Evolutionary conservation across 1,140 invertebrate species (phyloP).

Genomic region (Trichonephila clavipes): DNA sequence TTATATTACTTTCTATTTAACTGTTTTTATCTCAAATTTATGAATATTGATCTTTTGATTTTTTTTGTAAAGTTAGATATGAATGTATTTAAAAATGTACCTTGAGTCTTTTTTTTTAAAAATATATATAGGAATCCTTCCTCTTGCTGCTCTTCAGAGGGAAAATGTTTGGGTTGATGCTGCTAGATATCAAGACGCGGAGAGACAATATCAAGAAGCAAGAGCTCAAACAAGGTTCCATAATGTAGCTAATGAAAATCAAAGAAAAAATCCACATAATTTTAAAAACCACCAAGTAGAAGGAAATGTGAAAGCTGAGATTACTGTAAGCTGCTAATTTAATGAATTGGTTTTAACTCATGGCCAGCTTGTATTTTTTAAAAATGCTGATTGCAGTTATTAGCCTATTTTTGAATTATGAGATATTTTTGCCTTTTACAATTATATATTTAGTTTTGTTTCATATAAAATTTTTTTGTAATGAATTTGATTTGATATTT

Average conservation of each 20-base stretch:
- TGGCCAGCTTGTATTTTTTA: background rate
- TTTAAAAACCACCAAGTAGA: background rate
- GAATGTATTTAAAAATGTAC: too few species aligned
- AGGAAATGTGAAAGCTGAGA: background rate
- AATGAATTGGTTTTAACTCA: background rate
- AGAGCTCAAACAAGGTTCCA: background rate
- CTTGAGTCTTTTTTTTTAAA: background rate
- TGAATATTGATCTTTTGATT: too few species aligned
- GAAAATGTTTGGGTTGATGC: constrained; percentile 11
- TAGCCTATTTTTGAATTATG: background rate
- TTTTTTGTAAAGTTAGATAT: too few species aligned
- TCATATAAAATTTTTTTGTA: too few species aligned
- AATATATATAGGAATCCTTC: background rate
- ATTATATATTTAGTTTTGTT: too few species aligned
- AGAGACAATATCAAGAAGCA: background rate
- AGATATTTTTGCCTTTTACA: background rate
- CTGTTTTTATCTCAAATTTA: too few species aligned
- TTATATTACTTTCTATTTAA: too few species aligned
- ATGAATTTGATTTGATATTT: too few species aligned
- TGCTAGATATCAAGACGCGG: background rate
- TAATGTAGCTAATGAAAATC: background rate
- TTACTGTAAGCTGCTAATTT: background rate
- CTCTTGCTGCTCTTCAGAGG: background rate
- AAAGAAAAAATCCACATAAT: background rate
- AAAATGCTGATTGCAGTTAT: background rate